These are phyloP conservation scores for Stenchaetothrips biformis DNA, from an alignment of 2,888 invertebrate genomes.

Conservation along the genomic window DNA sequence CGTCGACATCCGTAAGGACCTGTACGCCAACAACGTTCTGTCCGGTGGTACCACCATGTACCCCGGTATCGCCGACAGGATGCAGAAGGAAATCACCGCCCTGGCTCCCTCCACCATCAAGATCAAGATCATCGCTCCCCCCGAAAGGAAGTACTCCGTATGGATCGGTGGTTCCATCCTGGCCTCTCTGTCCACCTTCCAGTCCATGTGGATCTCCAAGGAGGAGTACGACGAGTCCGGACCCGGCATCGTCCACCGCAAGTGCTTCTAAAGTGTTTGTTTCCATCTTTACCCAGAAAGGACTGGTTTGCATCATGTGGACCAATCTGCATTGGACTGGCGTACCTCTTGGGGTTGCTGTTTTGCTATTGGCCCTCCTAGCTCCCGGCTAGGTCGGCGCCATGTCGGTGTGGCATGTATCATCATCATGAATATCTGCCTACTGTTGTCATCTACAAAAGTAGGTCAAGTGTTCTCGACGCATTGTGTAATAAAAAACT, in stretches of 20 bases:
- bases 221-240: conserved; percentile 87
- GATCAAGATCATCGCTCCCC: conserved; percentile 91
- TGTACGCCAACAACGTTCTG: conserved; percentile 89
- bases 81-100: conserved; percentile 86
- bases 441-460: background rate
- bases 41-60: conserved; percentile 88
- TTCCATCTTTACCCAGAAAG: background rate
- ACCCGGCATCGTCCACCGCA: conserved; percentile 67
- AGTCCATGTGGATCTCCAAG: conserved; percentile 90
- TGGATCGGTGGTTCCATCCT: conserved; percentile 88
- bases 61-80: conserved; percentile 84
- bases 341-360: background rate
- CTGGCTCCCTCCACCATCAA: conserved; percentile 88
- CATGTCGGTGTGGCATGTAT: background rate
- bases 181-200: conserved; percentile 84
- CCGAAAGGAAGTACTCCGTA: conserved; percentile 85
- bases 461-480: conserved; percentile 14
- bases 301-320: background rate
- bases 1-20: conserved; percentile 90
- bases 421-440: background rate
- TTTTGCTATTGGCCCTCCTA: background rate
- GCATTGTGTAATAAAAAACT: background rate
- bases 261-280: conserved; percentile 59
- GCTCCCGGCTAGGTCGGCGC: background rate
- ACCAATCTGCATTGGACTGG: background rate